Evolutionary conservation across 1,140 invertebrate genomes (phyloP), one percentile per base, ranked within the genome.

Genomic region (Drosophila sproati): DNA sequence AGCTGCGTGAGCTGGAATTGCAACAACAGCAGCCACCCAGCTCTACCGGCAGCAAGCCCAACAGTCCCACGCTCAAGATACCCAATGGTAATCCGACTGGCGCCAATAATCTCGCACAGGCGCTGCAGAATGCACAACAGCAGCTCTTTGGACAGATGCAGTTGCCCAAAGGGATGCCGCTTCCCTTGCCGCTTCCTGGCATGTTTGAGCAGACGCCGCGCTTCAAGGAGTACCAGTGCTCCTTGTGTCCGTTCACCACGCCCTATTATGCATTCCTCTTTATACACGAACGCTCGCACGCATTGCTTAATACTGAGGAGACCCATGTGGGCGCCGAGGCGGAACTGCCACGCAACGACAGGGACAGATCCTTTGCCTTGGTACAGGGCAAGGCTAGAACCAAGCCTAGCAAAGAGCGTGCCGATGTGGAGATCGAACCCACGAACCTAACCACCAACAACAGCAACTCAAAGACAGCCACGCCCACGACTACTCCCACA

Each of bases 231-330:
- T 98, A 98, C 92, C 96, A 96, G 51, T 98, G 98, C 93, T 96
- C 96, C 1, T 95, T 96, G 82, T 98, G 98, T 85, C 95, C 96
- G 47, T 98, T 98, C 91, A 96, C 96, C n/a, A 98, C 97, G 12
- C 95, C 96, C 60, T 96, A 98, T 80, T 94, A 98, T 63, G 97
- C 97, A 31, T 97, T 98, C 88, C 94, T 98, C 62, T 98, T 98
- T 92, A 96, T 98, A 31, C 98, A 98, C 93, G 98, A 98, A 89
- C 95, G 96, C 77, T 96, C 96, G 10, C 97, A 98, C 90, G 73
- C 93, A 8, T 74, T 90, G 57, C 83, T 88, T 64, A 89, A 91
- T 77, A 76, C 72, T 43, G 66, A 47, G 10, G 81, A 86, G 62
- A 20, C 86, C 73, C 52, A 77, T 67, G 51, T 74, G 55, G 63